Evolutionary conservation across 2,113 vertebrate species (phyloP).

Genomic region (Pituophis catenifer): DNA sequence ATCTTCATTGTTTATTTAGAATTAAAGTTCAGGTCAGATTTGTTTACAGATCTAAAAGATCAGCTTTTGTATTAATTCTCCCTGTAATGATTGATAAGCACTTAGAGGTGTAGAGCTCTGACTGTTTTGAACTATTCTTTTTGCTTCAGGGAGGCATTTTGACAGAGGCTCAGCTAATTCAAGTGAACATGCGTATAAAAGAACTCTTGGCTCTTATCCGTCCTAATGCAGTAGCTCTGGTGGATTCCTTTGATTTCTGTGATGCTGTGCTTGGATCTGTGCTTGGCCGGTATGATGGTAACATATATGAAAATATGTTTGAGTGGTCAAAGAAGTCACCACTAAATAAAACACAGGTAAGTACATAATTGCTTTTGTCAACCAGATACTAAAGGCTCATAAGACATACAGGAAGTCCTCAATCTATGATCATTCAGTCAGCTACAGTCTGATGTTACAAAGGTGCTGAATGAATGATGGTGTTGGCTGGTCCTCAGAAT

Average conservation of each 20-base stretch:
- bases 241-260: constrained; percentile 88
- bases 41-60: too few relatives aligned
- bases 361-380: background rate
- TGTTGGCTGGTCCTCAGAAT: background rate
- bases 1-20: background rate
- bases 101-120: background rate
- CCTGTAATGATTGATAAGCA: background rate
- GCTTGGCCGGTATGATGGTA: constrained; percentile 94
- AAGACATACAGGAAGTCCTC: background rate
- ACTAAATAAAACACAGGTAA: constrained; percentile 88
- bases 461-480: background rate
- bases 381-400: background rate
- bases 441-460: background rate
- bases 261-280: constrained; percentile 84
- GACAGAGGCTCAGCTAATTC: constrained; percentile 76
- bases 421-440: background rate
- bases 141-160: constrained; percentile 80
- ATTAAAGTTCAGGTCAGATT: background rate
- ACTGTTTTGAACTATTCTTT: background rate
- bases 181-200: constrained; percentile 79
- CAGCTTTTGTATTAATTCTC: background rate
- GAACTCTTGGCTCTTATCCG: constrained; percentile 83
- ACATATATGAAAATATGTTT: constrained; percentile 94
- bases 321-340: constrained; percentile 93
- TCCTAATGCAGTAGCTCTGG: constrained; percentile 84